These are phyloP conservation scores for Dasyurus viverrinus DNA, from an alignment of 2,113 vertebrate genomes.

Conservation along the genomic window DNA sequence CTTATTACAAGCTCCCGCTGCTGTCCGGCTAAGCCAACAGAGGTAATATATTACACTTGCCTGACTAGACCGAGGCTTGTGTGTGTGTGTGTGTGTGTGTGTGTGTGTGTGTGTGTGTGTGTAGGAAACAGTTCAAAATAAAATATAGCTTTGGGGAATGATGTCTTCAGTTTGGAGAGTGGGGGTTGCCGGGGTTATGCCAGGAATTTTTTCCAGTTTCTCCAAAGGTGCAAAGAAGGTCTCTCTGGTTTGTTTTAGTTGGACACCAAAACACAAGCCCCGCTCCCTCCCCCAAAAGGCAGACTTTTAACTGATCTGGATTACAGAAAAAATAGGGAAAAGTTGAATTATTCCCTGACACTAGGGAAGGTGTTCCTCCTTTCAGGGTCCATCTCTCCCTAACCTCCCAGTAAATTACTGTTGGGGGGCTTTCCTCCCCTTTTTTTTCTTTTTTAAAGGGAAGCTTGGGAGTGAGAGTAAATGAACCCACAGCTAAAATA, in stretches of 20 bases:
- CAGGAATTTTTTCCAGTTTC: not conserved
- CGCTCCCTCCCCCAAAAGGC: not conserved
- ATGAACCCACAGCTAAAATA: not conserved
- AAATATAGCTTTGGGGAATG: conserved; percentile 70
- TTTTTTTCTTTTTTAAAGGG: not conserved
- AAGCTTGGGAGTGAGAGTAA: not conserved
- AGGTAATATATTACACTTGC: conserved; percentile 84
- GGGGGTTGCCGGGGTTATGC: not conserved
- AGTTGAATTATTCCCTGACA: conserved; percentile 15
- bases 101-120: too few relatives aligned
- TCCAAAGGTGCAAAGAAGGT: conserved; percentile 29
- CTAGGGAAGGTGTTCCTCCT: not conserved
- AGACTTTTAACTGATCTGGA: not conserved
- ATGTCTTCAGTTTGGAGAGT: conserved; percentile 48
- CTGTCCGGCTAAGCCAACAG: conserved; percentile 85
- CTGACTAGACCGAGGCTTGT: conserved; percentile 67
- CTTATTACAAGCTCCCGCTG: conserved; percentile 87
- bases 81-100: too few relatives aligned
- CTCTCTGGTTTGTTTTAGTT: not conserved
- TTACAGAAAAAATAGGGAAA: conserved; percentile 40
- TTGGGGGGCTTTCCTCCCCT: not conserved
- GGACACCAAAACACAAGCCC: not conserved
- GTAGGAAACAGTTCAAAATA: conserved; percentile 71
- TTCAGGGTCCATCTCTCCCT: not conserved
- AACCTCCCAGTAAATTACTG: not conserved